Percentiles rank a stretch among this genome's conserved stretches.
Evolutionary conservation across 2,888 invertebrate species (phyloP).

Genomic region (Leptarthrus brevirostris): DNA sequence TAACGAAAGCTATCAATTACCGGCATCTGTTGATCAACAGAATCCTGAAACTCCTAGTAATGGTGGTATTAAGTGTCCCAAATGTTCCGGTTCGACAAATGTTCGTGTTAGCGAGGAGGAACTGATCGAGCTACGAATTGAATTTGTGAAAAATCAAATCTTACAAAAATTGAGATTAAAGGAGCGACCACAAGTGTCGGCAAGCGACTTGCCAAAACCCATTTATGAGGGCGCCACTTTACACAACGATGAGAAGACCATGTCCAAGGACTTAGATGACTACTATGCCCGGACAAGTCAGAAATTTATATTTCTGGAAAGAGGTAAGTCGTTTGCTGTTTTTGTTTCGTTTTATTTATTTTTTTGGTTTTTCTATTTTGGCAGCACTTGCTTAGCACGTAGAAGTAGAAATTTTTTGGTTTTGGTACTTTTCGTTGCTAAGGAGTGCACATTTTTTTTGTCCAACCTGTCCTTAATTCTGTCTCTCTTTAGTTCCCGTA

Average conservation of each 20-base stretch:
- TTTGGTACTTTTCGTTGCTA: no score
- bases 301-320: constrained; percentile 83
- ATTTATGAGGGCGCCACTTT: constrained; percentile 79
- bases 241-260: constrained; percentile 60
- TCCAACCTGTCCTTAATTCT: no score
- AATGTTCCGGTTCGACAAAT: constrained; percentile 57
- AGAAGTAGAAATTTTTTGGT: no score
- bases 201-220: constrained; percentile 78
- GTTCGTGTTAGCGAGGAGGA: constrained; percentile 69
- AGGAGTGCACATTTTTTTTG: no score
- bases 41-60: not conserved
- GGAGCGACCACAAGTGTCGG: constrained; percentile 73
- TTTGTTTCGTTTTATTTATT: not conserved
- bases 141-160: constrained; percentile 87
- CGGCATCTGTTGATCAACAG: not conserved
- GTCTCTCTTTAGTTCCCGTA: no score
- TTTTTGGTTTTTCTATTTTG: no score
- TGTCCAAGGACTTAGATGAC: constrained; percentile 73
- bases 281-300: constrained; percentile 87
- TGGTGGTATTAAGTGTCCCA: constrained; percentile 59
- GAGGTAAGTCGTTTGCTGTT: constrained; percentile 75
- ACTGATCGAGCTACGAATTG: constrained; percentile 77
- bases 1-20: constrained; percentile 9
- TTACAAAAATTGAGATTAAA: constrained; percentile 81
- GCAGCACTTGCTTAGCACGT: no score